Evolutionary conservation across 2,113 vertebrate species (phyloP), one percentile per base, ranked within the genome.

Genomic region (Muntiacus muntjak): DNA sequence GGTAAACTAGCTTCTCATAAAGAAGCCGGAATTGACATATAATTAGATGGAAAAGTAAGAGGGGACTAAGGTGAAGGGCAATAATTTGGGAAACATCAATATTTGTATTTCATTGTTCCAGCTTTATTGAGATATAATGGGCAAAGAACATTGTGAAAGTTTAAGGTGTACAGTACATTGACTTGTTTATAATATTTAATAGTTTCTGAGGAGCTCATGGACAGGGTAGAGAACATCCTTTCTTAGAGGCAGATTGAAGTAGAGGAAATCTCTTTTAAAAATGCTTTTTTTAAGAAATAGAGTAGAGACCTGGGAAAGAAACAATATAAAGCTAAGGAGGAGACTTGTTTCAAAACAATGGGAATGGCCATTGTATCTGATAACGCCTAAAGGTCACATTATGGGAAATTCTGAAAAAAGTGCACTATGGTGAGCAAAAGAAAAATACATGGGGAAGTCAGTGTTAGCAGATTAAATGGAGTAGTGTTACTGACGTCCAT

Each of bases 101-200:
- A 54, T n/a, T 55, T 89, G 74, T 74, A 40, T 76, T 92, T 57
- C 19, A 67, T 81, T 58, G 55, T 93, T 85, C 54, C 36, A 47
- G 55, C 28, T 78, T 76, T 93, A 78, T 62, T 78, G 55, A 76
- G 43, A 84, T 85, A 62, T 62, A 84, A 76, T 19, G 55, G 54
- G 76, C 28, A 78, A 57, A 23, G 28, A 85, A 45, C 43, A 55
- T 55, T 74, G 43, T 93, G 6, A 55, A 47, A 85, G 23, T 25
- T 93, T 84, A 76, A 84, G 40, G 25, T 33, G 3, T 58, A 82
- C 33, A 21, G 1, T 13, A 17, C 26, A 3, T 71, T 74, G 12
- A 54, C 36, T 28, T 6, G 6, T 57, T 21, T 82, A 16, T 25
- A 54, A 64, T 36, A 36, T 36, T 67, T 33, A 57, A 40, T 17